A percentile compares a stretch with the other conserved stretches of the same genome.
Conservation (phyloP, 2,888 invertebrate species). For the Protula sp. region DNA sequence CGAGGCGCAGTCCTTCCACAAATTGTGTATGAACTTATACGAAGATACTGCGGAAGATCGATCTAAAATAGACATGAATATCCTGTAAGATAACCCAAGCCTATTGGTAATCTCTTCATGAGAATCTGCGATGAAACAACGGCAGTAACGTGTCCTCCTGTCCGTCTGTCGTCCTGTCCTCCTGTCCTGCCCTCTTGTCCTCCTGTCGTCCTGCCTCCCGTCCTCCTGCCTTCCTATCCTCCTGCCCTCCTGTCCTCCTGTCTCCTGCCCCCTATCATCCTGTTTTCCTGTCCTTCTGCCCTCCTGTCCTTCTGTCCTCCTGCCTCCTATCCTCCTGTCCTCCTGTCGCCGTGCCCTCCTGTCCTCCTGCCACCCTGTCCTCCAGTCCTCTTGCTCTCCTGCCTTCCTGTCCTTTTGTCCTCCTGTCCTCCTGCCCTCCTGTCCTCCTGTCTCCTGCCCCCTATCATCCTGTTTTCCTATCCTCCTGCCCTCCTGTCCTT, state of each 20-base stretch:
- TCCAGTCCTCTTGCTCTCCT: neutral
- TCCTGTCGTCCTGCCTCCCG: neutral
- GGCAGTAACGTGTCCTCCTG: too few species aligned
- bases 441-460: neutral
- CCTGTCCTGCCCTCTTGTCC: neutral
- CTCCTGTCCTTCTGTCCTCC: too few species aligned
- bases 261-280: neutral
- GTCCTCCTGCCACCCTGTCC: neutral
- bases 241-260: too few species aligned
- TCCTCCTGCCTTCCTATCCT: neutral
- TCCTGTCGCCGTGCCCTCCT: neutral
- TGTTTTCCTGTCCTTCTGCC: neutral
- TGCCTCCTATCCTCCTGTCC: neutral
- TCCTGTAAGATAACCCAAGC: too few species aligned
- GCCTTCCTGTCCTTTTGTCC: neutral
- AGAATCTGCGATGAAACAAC: too few species aligned
- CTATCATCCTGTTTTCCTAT: neutral
- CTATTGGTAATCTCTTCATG: too few species aligned
- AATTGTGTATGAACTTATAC: too few species aligned
- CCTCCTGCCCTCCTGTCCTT: neutral
- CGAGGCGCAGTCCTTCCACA: too few species aligned
- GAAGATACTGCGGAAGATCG: too few species aligned
- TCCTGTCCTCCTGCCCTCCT: neutral
- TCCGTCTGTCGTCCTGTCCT: neutral
- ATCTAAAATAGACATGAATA: too few species aligned